phyloP scores from a whole-genome alignment of 2,797 vertebrate species.

The Pempheris klunzingeri region DNA sequence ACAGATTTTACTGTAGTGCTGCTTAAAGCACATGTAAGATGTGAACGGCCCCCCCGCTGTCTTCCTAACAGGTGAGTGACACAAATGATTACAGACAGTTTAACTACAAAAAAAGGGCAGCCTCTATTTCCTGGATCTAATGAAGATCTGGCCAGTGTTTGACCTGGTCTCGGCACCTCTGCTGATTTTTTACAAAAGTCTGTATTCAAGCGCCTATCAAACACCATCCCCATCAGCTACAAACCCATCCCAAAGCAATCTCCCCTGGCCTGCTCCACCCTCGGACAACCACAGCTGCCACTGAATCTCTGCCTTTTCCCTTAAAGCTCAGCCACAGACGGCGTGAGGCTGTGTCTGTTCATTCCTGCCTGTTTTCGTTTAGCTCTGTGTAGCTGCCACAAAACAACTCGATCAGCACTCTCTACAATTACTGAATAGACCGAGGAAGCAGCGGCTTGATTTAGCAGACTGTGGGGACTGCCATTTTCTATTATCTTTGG shows the following conservation, averaged over 20 bases:
- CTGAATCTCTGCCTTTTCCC: slow-evolving; percentile 16
- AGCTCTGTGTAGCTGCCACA: slow-evolving; percentile 51
- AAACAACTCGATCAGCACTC: slow-evolving; percentile 80
- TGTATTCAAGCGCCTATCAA: slow-evolving; percentile 39
- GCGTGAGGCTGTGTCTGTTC: slow-evolving; percentile 36
- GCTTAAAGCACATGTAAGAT: neutral
- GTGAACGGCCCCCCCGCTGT: neutral
- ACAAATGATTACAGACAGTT: slow-evolving; percentile 37
- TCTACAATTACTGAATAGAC: slow-evolving; percentile 76
- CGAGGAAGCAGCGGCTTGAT: slow-evolving; percentile 79
- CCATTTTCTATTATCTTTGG: slow-evolving; percentile 81
- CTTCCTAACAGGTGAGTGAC: neutral
- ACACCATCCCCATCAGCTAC: slow-evolving; percentile 45
- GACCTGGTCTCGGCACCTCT: slow-evolving; percentile 54
- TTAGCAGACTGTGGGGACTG: slow-evolving; percentile 78
- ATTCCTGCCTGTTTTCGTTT: slow-evolving; percentile 69
- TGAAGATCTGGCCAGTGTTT: slow-evolving; percentile 13
- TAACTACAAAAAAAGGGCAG: slow-evolving; percentile 16
- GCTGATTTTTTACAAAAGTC: slow-evolving; percentile 50
- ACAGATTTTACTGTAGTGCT: neutral
- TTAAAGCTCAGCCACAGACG: slow-evolving; percentile 32
- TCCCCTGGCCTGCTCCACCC: slow-evolving; percentile 32
- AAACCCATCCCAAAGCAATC: slow-evolving; percentile 44
- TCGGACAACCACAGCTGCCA: slow-evolving; percentile 49
- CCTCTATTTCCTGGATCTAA: slow-evolving; percentile 43